Base-by-base conservation (phyloP, 2,888 invertebrate genomes). In the Ecliptopera silaceata region DNA sequence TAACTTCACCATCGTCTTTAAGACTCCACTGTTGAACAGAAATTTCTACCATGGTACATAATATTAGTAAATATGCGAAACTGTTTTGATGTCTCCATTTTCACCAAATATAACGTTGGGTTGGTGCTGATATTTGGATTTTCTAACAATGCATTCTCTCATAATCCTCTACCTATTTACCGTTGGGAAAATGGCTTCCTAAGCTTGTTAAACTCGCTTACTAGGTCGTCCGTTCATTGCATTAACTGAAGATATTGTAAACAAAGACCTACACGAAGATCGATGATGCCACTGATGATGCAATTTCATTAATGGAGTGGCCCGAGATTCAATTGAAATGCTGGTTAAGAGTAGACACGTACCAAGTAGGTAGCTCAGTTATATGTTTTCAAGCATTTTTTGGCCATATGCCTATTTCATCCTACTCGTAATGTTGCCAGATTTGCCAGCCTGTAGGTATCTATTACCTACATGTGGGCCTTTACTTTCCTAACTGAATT, bases 201-300 rank as follows among this genome's bases (percentile, higher is more conserved):
- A 73, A 71, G 65, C 70, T 71, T 64, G 70, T 74, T 74, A 75
- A 65, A 66, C 58, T 56, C 55, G 63, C 61, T 67, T 66, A 67
- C 58, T 59, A 57, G 67, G 64, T 70, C 70, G 64, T 56, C 67
- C 45, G 63, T 56, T 65, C 63, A 59, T 55, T 59, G 44, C 26
- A 61, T 59, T 54, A 56, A 45, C 64, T 46, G 47, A 45, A 49
- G 18, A 43, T 50, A 56, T 46, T 59, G 60, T 62, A 61, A 64
- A 66, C 64, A 47, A 56, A 47, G 29, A 20, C 32, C 36, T 36
- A 36, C 36, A 47, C 31, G 36, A 43, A 47, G 51, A 56, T 56
- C 13, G 46, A 42, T 51, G 42, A 56, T 47, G 46, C 42, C 43
- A 42, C 46, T 50, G 34, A 42, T 48, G 47, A 43, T 58, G 57